A percentile compares a stretch with the other conserved stretches of the same genome.
phyloP scores from a whole-genome alignment of 53 echinoderm and acorn worm species.

The Holothuria scabra region DNA sequence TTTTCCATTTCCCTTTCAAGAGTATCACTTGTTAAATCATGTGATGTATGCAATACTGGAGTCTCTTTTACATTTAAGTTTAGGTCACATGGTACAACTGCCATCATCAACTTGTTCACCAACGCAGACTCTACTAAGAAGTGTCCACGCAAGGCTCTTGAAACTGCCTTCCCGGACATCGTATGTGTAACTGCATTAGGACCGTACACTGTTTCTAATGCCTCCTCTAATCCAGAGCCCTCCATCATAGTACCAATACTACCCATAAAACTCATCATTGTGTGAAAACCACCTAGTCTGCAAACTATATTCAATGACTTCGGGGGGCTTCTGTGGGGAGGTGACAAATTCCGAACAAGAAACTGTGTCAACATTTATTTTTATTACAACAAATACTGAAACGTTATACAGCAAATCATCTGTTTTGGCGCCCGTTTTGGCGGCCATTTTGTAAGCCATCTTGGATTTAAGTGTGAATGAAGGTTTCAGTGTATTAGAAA shows the following conservation, averaged over 20 bases:
- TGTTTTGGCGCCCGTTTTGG: too few species aligned
- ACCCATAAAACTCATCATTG: slow-evolving; percentile 42
- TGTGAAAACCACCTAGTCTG: slow-evolving; percentile 41
- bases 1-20: background rate
- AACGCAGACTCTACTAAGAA: slow-evolving; percentile 46
- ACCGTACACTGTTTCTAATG: too few species aligned
- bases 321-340: too few species aligned
- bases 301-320: slow-evolving; percentile 25
- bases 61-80: too few species aligned
- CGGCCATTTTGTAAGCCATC: too few species aligned
- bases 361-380: too few species aligned
- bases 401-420: too few species aligned
- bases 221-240: slow-evolving; percentile 43
- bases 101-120: slow-evolving; percentile 9
- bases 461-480: too few species aligned
- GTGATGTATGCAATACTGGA: background rate
- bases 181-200: slow-evolving; percentile 35
- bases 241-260: slow-evolving; percentile 26
- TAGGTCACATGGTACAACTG: slow-evolving; percentile 34
- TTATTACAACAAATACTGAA: too few species aligned
- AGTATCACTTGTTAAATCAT: background rate
- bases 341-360: background rate
- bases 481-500: too few species aligned
- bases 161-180: slow-evolving; percentile 47
- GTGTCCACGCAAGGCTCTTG: slow-evolving; percentile 52